Base-by-base conservation (phyloP, 2,888 invertebrate species). In the Pemphredon lugubris region DNA sequence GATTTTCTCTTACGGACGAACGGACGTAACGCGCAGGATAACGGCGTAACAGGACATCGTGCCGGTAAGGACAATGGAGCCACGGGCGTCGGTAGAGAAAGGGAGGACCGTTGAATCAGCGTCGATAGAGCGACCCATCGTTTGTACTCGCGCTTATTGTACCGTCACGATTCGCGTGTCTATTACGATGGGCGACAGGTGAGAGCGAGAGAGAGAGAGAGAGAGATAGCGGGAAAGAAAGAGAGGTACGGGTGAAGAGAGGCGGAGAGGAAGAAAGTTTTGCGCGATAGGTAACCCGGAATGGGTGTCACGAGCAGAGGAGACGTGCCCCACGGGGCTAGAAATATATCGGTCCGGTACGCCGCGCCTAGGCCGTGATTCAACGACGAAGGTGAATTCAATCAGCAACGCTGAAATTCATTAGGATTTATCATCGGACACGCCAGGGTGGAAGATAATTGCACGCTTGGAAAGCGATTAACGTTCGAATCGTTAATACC, bases 81-180 rank as follows among this genome's bases (percentile, higher is more conserved):
- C 3, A 34, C 23, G 18, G 23, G 47, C 23, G 13, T 13, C 14
- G n/a, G 26, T n/a, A 23, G 32, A 14, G 20, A 48, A 21, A n/a
- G 14, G 2, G 61, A 54, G 61, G 20, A 54, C 20, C 37, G 34
- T 9, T 51, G 51, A 63, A 64, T 32, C 50, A 44, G 44, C 32
- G 58, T 48, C 75, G 75, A 70, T 74, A 44, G 60, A 58, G 54
- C 26, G 66, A 44, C 30, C 48, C 40, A 32, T 61, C 55, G 61
- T 60, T 42, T 39, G 59, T 42, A 57, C 16, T 40, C 26, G 45
- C 23, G 23, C 54, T 61, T 67, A 51, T 67, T 61, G 58, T 63
- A 40, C 45, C 58, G 34, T 59, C 54, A 58, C 40, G 70, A 58
- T 9, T 45, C 47, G 39, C 59, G 7, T 39, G 18, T 18, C 37